Base-by-base conservation (phyloP, 2,888 invertebrate genomes). In the Agonopterix arenella region DNA sequence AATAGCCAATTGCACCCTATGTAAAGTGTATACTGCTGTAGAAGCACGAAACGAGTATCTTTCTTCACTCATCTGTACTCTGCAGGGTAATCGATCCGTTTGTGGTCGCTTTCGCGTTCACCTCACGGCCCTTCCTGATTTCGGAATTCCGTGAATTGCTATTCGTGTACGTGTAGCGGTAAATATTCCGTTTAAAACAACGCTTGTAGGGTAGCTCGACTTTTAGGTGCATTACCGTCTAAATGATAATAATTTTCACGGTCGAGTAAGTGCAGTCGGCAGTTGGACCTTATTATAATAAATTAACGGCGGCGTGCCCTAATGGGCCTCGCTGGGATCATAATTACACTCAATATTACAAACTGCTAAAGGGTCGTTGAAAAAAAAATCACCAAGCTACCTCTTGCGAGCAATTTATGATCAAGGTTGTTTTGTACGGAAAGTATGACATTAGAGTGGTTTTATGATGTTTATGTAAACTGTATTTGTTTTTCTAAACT, bases 221-320 rank as follows among this genome's bases (percentile, higher is more conserved):
- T 43, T 48, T 43, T 44, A 44, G 47, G 36, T 43, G 36, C 44
- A 48, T 44, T 73, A 81, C 74, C 71, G 76, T 69, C 66, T 69
- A 79, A 81, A 81, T 84, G 80, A 84, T 80, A 76, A 82, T 84
- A 80, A 81, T 83, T 84, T 84, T 83, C 78, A 83, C 74, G 79
- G 80, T 81, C 76, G 80, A 79, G 73, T 72, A 67, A 80, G 28
- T 72, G 64, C 75, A 68, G 75, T 68, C 77, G 81, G 75, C 85
- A 78, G 85, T 84, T 84, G 84, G 78, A 72, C 76, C 81, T 83
- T 82, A 84, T 85, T 84, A 84, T 76, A 84, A 84, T 84, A 83
- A 84, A 84, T 82, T 83, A 84, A 84, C 77, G 76, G 71, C 75
- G 73, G 74, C 67, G 70, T 63, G 68, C 75, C 77, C 76, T 83